Conservation (phyloP, 2,797 vertebrate genomes). For the Coracias cyanogaster region DNA sequence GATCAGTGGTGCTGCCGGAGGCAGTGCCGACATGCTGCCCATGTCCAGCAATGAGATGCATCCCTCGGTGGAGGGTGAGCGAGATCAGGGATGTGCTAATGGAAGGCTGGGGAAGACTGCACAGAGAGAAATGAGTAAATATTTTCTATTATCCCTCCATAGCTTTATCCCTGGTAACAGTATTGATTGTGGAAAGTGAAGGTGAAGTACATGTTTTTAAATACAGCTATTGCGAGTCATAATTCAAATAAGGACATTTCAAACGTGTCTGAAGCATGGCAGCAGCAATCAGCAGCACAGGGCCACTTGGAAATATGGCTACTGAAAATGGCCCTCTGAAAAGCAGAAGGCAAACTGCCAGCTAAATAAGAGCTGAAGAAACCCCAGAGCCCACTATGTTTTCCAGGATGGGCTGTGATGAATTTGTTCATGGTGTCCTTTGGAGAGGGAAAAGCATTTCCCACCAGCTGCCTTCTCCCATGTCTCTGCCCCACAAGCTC, state of each 20-base stretch:
- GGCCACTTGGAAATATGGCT: neutral
- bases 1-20: neutral
- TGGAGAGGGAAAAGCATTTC: neutral
- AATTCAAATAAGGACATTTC: slow-evolving; percentile 50
- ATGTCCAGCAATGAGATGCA: rapidly evolving
- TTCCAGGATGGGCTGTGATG: neutral
- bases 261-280: neutral
- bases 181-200: slow-evolving; percentile 48
- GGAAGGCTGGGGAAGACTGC: neutral
- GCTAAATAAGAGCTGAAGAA: neutral
- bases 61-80: rapidly evolving
- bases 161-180: slow-evolving; percentile 31
- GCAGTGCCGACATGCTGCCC: rapidly evolving
- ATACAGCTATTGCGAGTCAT: slow-evolving; percentile 14
- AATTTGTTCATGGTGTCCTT: neutral
- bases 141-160: slow-evolving; percentile 27
- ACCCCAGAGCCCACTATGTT: rapidly evolving
- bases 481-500: neutral
- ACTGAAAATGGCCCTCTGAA: neutral
- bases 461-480: neutral
- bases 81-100: neutral
- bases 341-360: neutral
- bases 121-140: neutral
- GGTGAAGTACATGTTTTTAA: slow-evolving; percentile 39
- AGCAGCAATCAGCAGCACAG: slow-evolving; percentile 4